Evolutionary conservation across 2,113 vertebrate genomes (phyloP).

Genomic region (Recurvirostra avosetta): DNA sequence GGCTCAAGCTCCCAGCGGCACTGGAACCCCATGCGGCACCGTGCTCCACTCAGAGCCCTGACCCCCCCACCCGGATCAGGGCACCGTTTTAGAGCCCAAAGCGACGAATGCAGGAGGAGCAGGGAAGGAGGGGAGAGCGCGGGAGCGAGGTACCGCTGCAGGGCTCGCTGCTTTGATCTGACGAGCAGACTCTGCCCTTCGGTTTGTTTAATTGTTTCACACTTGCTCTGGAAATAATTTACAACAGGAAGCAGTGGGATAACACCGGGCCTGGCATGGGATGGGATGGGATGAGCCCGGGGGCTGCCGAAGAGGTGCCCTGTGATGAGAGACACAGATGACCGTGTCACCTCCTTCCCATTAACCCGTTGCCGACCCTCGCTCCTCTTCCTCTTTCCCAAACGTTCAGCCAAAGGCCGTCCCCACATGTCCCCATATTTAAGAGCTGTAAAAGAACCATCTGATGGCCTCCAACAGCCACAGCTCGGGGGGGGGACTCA

Average conservation of each 20-base stretch:
- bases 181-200: constrained; percentile 43
- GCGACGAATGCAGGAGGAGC: background rate
- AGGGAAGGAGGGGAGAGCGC: background rate
- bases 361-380: background rate
- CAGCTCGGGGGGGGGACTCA: fast-evolving
- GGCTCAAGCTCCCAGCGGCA: fast-evolving
- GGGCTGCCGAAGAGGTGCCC: background rate
- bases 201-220: constrained; percentile 65
- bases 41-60: fast-evolving
- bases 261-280: constrained; percentile 28
- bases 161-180: constrained; percentile 52
- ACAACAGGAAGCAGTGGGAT: constrained; percentile 60
- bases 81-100: background rate
- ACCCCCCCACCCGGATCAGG: fast-evolving
- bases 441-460: background rate
- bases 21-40: fast-evolving
- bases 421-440: fast-evolving
- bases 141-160: background rate
- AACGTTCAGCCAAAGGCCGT: background rate
- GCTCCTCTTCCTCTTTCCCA: background rate
- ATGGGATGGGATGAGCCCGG: background rate
- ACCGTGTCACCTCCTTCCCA: background rate
- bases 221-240: constrained; percentile 67
- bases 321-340: constrained; percentile 41
- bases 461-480: fast-evolving